Conservation (phyloP, 2,888 invertebrate genomes). For the Leptura quadrifasciata region DNA sequence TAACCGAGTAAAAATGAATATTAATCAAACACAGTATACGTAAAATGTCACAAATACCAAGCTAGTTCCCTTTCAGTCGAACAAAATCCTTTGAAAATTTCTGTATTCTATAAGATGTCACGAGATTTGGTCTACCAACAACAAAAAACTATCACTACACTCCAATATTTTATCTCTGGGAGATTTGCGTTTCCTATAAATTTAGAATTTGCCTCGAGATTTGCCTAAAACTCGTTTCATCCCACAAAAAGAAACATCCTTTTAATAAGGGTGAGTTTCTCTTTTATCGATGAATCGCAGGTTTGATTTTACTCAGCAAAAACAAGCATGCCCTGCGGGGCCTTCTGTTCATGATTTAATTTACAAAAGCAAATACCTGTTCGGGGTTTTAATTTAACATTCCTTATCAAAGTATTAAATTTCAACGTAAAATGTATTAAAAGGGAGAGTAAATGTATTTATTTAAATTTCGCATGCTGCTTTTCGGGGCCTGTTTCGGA, state of each 20-base stretch:
- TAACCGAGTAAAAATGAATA: constrained; percentile 28
- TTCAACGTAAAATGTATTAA: too few relatives aligned
- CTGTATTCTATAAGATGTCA: background rate
- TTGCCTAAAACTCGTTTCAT: constrained; percentile 21
- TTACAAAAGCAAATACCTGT: constrained; percentile 24
- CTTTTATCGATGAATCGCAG: constrained; percentile 1
- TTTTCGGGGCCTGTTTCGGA: too few relatives aligned
- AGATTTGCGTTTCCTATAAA: constrained; percentile 5
- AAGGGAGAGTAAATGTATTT: too few relatives aligned
- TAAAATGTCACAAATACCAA: constrained; percentile 19
- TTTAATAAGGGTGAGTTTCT: constrained; percentile 20
- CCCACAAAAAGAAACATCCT: background rate
- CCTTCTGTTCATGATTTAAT: constrained; percentile 5
- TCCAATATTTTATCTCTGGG: constrained; percentile 3
- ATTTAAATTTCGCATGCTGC: too few relatives aligned
- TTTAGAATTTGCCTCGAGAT: constrained; percentile 8
- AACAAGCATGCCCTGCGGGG: background rate
- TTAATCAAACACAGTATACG: constrained; percentile 26
- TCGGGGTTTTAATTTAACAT: background rate
- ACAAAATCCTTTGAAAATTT: constrained; percentile 14
- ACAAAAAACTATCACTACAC: background rate
- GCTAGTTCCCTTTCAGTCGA: background rate
- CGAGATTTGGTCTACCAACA: background rate
- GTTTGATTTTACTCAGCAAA: constrained; percentile 7
- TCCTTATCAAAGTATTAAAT: background rate